Evolutionary conservation across 2,797 vertebrate genomes (phyloP).

Genomic region (Neoniphon sammara): DNA sequence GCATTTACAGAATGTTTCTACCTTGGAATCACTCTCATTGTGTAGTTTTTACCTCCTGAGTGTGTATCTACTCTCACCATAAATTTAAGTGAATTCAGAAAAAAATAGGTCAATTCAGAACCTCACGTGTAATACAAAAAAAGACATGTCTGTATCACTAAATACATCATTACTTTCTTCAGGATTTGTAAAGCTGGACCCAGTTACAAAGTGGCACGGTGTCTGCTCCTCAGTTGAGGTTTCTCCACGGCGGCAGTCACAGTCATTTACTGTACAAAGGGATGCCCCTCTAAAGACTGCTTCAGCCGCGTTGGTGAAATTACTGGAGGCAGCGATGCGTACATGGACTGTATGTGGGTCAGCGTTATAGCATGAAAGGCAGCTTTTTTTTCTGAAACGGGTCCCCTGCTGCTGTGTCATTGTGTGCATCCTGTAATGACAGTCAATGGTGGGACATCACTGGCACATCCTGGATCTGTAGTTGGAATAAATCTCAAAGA

Average conservation of each 20-base stretch:
- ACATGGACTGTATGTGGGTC: slow-evolving; percentile 61
- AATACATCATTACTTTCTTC: background rate
- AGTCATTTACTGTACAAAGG: slow-evolving; percentile 23
- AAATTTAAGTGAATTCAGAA: background rate
- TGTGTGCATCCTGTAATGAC: slow-evolving; percentile 32
- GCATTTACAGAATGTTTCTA: background rate
- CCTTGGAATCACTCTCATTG: background rate
- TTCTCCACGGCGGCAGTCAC: background rate
- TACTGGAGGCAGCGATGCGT: slow-evolving; percentile 30
- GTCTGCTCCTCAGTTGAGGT: background rate
- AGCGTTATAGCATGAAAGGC: slow-evolving; percentile 52
- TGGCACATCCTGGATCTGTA: slow-evolving; percentile 2
- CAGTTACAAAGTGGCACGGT: background rate
- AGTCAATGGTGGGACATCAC: slow-evolving; percentile 18
- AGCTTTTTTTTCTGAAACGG: slow-evolving; percentile 54
- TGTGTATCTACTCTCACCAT: no score
- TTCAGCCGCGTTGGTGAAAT: slow-evolving; percentile 36
- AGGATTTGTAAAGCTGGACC: background rate
- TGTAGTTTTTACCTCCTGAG: background rate
- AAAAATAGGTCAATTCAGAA: background rate
- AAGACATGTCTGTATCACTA: no score
- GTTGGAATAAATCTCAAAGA: slow-evolving; percentile 25
- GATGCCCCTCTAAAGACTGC: slow-evolving; percentile 17
- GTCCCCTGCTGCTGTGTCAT: slow-evolving; percentile 45
- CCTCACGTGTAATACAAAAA: no score